These are phyloP conservation scores for Monopis laevigella DNA, from an alignment of 2,888 invertebrate genomes.

Conservation along the genomic window DNA sequence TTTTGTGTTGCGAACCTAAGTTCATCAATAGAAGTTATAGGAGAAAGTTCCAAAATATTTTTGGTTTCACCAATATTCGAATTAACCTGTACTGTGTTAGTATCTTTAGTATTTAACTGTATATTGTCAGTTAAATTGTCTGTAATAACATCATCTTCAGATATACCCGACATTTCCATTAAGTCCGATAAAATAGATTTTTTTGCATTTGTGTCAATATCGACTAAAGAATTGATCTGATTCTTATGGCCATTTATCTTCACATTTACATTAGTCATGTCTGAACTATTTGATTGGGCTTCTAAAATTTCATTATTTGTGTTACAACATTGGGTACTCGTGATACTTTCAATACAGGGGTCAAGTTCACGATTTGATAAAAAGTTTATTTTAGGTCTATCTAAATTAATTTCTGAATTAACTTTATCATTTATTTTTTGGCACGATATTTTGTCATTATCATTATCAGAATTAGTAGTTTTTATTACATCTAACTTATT, in stretches of 20 bases:
- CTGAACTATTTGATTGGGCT: neutral
- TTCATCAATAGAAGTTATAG: conserved; percentile 36
- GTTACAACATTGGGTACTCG: neutral
- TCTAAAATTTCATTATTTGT: neutral
- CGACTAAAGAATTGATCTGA: too few species aligned
- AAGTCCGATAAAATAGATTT: conserved; percentile 51
- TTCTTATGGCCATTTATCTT: too few species aligned
- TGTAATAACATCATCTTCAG: conserved; percentile 31
- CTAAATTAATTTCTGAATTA: too few species aligned
- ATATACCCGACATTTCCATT: conserved; percentile 60
- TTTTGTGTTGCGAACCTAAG: conserved; percentile 38
- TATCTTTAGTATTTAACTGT: too few species aligned
- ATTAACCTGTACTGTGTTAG: too few species aligned
- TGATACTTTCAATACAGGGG: too few species aligned
- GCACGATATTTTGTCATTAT: too few species aligned
- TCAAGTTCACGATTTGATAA: too few species aligned
- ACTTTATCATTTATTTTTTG: too few species aligned
- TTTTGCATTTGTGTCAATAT: conserved; percentile 15
- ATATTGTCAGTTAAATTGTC: neutral
- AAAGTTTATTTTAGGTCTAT: too few species aligned
- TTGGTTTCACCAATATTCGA: neutral
- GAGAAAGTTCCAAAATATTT: conserved; percentile 23
- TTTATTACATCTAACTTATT: too few species aligned
- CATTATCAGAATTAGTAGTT: too few species aligned
- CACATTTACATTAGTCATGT: neutral